Percentiles rank a stretch among this genome's conserved stretches.
These are phyloP conservation scores for Psittacus erithacus DNA, from an alignment of 2,113 vertebrate genomes.

Conservation along the genomic window DNA sequence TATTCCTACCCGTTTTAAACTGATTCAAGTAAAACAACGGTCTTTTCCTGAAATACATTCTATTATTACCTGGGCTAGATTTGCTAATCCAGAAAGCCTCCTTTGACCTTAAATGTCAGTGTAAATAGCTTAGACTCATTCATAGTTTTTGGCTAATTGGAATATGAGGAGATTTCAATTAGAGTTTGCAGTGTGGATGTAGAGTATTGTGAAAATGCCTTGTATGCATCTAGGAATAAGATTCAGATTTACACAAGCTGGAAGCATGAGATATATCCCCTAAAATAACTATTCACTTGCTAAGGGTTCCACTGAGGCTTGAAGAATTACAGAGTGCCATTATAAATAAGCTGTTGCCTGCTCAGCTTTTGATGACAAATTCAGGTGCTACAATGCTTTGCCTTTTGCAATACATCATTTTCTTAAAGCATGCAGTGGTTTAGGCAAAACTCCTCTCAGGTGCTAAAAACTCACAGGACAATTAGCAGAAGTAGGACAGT, in stretches of 20 bases:
- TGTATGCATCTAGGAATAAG: neutral
- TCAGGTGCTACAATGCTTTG: slow-evolving; percentile 20
- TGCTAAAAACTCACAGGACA: slow-evolving; percentile 41
- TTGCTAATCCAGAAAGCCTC: neutral
- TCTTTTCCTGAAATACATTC: rapidly evolving
- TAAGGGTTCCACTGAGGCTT: slow-evolving; percentile 1
- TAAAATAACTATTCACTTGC: neutral
- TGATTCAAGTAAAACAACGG: neutral
- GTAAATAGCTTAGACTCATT: neutral
- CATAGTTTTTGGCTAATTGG: neutral
- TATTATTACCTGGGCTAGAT: neutral
- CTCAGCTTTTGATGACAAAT: slow-evolving; percentile 54
- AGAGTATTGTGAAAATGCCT: neutral
- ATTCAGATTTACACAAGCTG: neutral
- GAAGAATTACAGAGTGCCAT: slow-evolving; percentile 27
- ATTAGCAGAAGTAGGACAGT: slow-evolving; percentile 50
- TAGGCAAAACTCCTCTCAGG: neutral
- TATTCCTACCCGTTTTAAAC: neutral
- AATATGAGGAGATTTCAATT: neutral
- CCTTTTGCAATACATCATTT: slow-evolving; percentile 44
- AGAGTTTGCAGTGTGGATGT: neutral
- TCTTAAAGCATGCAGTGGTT: slow-evolving; percentile 14
- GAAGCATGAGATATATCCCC: neutral
- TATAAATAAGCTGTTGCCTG: slow-evolving; percentile 49
- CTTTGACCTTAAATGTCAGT: neutral